phyloP scores from a whole-genome alignment of 30 jellyfish, hydroid and myxozoan genomes.

The Pelagia noctiluca region DNA sequence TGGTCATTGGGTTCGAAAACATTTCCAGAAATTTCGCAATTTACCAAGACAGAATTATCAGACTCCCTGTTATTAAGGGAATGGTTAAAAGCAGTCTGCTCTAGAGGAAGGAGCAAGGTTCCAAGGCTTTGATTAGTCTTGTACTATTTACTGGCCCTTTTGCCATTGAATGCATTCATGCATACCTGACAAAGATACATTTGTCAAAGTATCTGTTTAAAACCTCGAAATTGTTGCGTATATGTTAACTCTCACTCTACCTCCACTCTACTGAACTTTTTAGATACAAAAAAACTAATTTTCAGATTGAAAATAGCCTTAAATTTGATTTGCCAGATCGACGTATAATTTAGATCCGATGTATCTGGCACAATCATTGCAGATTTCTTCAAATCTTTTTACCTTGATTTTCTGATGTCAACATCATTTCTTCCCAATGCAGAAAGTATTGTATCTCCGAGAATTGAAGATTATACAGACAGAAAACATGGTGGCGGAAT shows the following conservation, averaged over 20 bases:
- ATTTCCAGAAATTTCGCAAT: background rate
- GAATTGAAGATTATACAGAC: constrained; percentile 75
- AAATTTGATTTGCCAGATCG: background rate
- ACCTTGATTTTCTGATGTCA: background rate
- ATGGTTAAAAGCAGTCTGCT: too few species aligned
- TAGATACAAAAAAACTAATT: background rate
- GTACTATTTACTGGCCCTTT: too few species aligned
- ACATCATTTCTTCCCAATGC: background rate
- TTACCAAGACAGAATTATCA: too few species aligned
- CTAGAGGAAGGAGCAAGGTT: too few species aligned
- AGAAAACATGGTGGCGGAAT: constrained; percentile 86
- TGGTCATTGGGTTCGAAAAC: background rate
- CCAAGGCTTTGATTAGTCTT: too few species aligned
- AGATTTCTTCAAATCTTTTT: too few species aligned
- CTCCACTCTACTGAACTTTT: background rate
- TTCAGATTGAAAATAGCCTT: background rate
- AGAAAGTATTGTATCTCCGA: constrained; percentile 87
- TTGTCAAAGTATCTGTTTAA: too few species aligned
- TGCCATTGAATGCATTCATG: too few species aligned
- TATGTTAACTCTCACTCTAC: too few species aligned
- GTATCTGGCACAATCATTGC: background rate
- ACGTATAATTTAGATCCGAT: background rate
- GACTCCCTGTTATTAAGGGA: too few species aligned
- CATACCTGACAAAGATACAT: too few species aligned
- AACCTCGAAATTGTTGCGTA: too few species aligned